phyloP scores from a whole-genome alignment of 2,113 vertebrate genomes.

The Oxyura jamaicensis region DNA sequence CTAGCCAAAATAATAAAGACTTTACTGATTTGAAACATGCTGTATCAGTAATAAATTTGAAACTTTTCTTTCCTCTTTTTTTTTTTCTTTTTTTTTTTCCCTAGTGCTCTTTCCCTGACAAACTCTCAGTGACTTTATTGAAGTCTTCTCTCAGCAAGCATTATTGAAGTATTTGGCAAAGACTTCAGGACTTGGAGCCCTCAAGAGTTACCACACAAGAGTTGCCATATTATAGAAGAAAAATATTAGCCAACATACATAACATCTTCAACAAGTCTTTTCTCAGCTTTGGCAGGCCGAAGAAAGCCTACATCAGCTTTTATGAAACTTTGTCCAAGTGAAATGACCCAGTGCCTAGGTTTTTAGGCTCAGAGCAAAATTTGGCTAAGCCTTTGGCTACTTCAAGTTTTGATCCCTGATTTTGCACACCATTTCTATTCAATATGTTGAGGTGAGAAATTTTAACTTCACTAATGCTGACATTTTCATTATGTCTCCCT shows the following conservation, averaged over 20 bases:
- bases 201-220: neutral
- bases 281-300: neutral
- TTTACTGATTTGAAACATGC: neutral
- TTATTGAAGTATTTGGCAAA: neutral
- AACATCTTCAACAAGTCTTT: neutral
- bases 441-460: neutral
- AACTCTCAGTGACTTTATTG: neutral
- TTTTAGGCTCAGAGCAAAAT: neutral
- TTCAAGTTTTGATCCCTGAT: neutral
- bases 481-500: neutral
- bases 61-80: neutral
- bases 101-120: neutral
- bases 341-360: neutral
- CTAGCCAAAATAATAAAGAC: neutral
- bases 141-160: neutral
- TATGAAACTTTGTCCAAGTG: neutral
- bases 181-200: neutral
- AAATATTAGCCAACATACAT: rapidly evolving
- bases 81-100: too few relatives aligned
- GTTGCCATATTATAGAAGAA: neutral
- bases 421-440: neutral
- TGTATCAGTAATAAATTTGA: neutral
- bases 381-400: neutral
- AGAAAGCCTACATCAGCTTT: neutral
- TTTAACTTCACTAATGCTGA: neutral